phyloP scores from a whole-genome alignment of 2,113 vertebrate genomes.

The Lasiurus cinereus region DNA sequence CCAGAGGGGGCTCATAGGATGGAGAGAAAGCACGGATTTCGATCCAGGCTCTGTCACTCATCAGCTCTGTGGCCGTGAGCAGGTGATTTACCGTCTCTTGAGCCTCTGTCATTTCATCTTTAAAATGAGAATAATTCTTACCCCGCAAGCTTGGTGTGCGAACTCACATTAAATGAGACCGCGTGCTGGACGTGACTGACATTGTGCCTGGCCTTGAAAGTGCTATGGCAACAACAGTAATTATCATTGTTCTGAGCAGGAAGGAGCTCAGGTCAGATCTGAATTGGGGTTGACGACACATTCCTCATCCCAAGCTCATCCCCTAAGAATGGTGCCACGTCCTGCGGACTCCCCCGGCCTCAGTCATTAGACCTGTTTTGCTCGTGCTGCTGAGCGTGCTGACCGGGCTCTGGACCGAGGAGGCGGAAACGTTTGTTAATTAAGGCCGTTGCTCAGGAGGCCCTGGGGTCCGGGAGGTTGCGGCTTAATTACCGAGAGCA shows the following conservation, averaged over 20 bases:
- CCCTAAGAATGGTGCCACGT: not conserved
- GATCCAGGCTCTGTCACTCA: not conserved
- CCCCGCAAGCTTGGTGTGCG: not conserved
- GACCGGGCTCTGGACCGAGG: not conserved
- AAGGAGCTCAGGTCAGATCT: conserved; percentile 20
- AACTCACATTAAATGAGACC: not conserved
- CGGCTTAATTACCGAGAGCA: conserved; percentile 34
- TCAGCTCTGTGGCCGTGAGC: not conserved
- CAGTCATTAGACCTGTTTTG: not conserved
- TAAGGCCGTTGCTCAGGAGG: not conserved
- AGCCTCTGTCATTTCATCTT: not conserved
- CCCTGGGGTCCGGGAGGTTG: not conserved
- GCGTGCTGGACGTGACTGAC: not conserved
- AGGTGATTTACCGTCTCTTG: not conserved
- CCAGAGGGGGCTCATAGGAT: not conserved
- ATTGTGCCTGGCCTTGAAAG: not conserved
- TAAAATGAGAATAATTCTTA: conserved; percentile 46
- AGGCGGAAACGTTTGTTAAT: conserved; percentile 36
- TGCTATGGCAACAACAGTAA: not conserved
- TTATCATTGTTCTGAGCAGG: not conserved
- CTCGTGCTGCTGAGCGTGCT: fast-evolving
- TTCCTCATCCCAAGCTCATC: not conserved
- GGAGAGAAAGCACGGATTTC: not conserved
- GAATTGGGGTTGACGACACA: not conserved
- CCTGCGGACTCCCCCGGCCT: not conserved